Evolutionary conservation across 2,797 vertebrate genomes (phyloP), one percentile per base, ranked within the genome.

Genomic region (Acanthiza pusilla): DNA sequence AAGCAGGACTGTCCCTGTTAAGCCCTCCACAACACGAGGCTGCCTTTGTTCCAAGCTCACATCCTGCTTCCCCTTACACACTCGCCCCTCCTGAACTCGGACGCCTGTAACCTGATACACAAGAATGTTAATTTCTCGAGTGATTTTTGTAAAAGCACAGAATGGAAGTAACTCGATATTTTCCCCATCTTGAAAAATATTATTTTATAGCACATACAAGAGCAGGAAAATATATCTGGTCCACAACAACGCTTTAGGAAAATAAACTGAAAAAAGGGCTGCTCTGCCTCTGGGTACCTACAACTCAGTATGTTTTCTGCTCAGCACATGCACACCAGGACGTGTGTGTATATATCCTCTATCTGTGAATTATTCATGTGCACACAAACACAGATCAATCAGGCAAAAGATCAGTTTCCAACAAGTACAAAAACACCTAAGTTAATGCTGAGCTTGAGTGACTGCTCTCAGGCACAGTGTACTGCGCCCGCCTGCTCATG

Each of bases 101-200:
- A 10, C 0, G n/a, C 36, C 92, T 77, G 85, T 66, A 92, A 93
- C 74, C 71, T 36, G 91, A 94, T 45, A 71, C 67, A 2, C 67
- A 94, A 92, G 87, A 92, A 95, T 81, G 82, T 94, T 92, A 84
- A 88, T 91, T 96, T 91, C 90, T 94, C 80, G 16, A 95, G 87
- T 60, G 88, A 95, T 90, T 92, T 91, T 92, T 68, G 65, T 53
- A 57, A 63, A 89, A 88, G 87, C 93, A 81, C 47, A 68, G 73
- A 91, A 88, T 40, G 42, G 34, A 84, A 76, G 89, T 53, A 89
- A 77, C 47, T 54, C 4, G 80, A 47, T 84, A 67, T 86, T 68
- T 86, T 68, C 81, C 65, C 62, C 58, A 85, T 75, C 71, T 95
- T 87, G 91, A 94, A 86, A 96, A 96, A 93, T 93, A 95, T 68